Conservation (phyloP, 30 jellyfish, hydroid and myxozoan species). For the Mastigias papua region DNA sequence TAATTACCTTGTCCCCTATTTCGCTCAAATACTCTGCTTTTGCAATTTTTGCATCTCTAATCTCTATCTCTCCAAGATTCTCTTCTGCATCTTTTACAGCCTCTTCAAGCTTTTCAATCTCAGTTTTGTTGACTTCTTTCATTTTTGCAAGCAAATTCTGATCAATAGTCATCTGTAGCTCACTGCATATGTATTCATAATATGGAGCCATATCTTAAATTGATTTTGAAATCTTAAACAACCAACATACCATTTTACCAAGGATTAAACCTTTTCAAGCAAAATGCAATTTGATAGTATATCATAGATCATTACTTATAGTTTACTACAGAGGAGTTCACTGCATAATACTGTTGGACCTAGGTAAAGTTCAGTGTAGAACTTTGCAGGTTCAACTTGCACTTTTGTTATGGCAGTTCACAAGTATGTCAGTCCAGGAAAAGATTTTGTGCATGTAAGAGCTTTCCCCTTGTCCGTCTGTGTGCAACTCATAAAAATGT, state of each 20-base stretch:
- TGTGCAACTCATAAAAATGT: no score
- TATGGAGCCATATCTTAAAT: constrained; percentile 88
- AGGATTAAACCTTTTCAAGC: not conserved
- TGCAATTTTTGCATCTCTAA: constrained; percentile 84
- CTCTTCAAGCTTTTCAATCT: constrained; percentile 82
- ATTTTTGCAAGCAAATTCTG: constrained; percentile 66
- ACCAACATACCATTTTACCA: not conserved
- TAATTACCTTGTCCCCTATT: constrained; percentile 93
- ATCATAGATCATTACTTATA: no score
- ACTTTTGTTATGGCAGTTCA: no score
- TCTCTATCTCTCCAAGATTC: constrained; percentile 94
- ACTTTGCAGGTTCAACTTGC: no score
- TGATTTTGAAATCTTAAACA: not conserved
- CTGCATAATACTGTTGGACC: no score
- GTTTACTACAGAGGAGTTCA: no score
- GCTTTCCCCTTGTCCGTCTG: no score
- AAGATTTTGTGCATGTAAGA: no score
- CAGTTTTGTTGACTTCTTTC: constrained; percentile 70
- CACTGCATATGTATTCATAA: constrained; percentile 84
- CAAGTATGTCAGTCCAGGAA: no score
- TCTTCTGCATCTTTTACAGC: constrained; percentile 94
- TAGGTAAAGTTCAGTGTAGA: no score
- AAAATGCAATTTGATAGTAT: no score
- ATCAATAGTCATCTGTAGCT: constrained; percentile 76
- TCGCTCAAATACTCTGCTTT: constrained; percentile 84